These are phyloP conservation scores for Pemphigus obesinymphae DNA, from an alignment of 1,140 invertebrate species.

Conservation along the genomic window DNA sequence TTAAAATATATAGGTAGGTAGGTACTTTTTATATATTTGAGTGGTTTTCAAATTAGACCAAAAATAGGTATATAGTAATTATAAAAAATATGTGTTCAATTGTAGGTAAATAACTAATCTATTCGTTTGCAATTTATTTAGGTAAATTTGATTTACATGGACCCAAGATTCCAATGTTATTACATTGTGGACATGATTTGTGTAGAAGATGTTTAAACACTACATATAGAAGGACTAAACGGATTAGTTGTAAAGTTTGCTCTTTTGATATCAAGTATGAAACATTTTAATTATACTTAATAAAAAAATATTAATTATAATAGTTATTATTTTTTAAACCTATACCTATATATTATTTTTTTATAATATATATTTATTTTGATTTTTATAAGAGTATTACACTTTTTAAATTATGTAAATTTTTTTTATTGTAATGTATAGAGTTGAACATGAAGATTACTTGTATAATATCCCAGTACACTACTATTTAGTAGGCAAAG, in stretches of 20 bases:
- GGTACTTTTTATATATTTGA: no score
- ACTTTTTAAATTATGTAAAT: neutral
- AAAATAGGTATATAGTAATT: no score
- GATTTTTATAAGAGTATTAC: neutral
- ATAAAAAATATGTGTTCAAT: no score
- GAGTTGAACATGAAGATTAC: neutral
- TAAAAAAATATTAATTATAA: neutral
- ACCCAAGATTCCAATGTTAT: conserved; percentile 48
- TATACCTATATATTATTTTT: no score
- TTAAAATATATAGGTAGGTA: no score
- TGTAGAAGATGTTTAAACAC: conserved; percentile 49
- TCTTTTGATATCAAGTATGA: neutral
- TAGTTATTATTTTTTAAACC: neutral
- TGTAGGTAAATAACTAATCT: no score
- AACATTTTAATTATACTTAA: neutral
- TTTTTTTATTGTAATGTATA: neutral
- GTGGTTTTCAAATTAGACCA: no score
- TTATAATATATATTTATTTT: neutral
- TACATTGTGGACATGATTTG: conserved; percentile 52
- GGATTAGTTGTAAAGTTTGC: conserved; percentile 42
- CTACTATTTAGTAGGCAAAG: conserved; percentile 20
- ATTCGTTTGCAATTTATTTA: neutral
- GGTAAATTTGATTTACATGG: neutral
- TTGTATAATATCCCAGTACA: conserved; percentile 5
- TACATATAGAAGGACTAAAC: conserved; percentile 36